These are phyloP conservation scores for Pollimyrus isidori DNA, from an alignment of 2,113 vertebrate genomes.

Conservation along the genomic window DNA sequence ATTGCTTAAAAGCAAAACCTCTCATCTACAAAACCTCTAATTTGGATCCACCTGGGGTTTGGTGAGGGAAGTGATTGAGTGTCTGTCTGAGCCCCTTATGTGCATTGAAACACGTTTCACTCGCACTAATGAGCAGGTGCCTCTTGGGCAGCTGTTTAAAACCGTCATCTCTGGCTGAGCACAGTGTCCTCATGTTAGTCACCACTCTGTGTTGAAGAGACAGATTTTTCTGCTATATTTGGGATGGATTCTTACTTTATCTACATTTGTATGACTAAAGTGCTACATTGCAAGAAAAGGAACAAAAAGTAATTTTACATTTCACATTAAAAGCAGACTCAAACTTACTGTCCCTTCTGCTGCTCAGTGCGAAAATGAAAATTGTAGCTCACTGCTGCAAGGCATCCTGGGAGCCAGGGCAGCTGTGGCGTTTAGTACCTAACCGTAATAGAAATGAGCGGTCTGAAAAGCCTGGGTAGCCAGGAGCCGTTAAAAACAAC, in stretches of 20 bases:
- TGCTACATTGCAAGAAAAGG: background rate
- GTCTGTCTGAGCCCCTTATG: background rate
- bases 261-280: background rate
- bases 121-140: background rate
- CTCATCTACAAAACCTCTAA: background rate
- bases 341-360: background rate
- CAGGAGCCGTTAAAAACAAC: background rate
- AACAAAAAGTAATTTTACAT: background rate
- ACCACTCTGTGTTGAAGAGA: background rate
- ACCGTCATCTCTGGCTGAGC: background rate
- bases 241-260: background rate
- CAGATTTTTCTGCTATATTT: slow-evolving; percentile 4
- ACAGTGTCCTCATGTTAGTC: background rate
- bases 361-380: background rate
- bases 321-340: background rate
- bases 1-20: background rate
- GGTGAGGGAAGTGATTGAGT: background rate
- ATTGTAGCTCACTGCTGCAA: background rate
- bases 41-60: background rate
- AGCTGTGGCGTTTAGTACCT: background rate
- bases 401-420: background rate
- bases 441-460: background rate
- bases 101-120: background rate
- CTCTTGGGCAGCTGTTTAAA: background rate
- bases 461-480: background rate